Conservation (phyloP, 2,113 vertebrate species). For the Aldabrachelys gigantea region DNA sequence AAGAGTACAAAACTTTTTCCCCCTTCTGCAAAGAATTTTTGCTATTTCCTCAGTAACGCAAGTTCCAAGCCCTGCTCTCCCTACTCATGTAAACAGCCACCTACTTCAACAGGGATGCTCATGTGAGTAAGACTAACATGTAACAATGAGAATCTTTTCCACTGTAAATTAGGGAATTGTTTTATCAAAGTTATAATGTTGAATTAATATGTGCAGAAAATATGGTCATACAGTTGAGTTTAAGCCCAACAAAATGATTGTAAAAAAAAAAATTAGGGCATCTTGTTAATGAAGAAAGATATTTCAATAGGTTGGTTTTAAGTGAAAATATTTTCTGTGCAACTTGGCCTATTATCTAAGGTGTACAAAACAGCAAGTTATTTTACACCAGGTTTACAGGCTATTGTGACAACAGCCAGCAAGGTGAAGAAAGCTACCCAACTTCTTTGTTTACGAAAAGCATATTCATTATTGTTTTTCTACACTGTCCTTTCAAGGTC, state of each 20-base stretch:
- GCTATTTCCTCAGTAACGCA: neutral
- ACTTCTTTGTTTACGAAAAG: neutral
- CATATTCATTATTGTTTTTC: neutral
- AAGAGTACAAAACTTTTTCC: conserved; percentile 24
- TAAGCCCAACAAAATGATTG: neutral
- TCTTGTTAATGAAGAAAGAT: neutral
- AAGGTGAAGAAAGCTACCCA: neutral
- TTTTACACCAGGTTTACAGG: neutral
- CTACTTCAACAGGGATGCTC: neutral
- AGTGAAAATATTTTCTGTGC: neutral
- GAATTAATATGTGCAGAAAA: neutral
- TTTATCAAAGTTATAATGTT: neutral
- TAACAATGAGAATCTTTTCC: neutral
- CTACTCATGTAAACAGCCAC: neutral
- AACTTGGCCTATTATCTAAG: neutral
- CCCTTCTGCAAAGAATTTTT: conserved; percentile 21
- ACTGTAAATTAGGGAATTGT: conserved; percentile 10
- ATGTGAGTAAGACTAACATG: neutral
- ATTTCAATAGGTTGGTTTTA: neutral
- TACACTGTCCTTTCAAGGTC: neutral
- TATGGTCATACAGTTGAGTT: neutral
- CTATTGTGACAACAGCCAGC: neutral
- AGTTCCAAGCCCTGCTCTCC: neutral
- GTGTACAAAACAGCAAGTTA: neutral
- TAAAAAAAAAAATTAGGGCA: neutral